These are phyloP conservation scores for Todus mexicanus DNA, from an alignment of 2,797 vertebrate species.

Conservation along the genomic window DNA sequence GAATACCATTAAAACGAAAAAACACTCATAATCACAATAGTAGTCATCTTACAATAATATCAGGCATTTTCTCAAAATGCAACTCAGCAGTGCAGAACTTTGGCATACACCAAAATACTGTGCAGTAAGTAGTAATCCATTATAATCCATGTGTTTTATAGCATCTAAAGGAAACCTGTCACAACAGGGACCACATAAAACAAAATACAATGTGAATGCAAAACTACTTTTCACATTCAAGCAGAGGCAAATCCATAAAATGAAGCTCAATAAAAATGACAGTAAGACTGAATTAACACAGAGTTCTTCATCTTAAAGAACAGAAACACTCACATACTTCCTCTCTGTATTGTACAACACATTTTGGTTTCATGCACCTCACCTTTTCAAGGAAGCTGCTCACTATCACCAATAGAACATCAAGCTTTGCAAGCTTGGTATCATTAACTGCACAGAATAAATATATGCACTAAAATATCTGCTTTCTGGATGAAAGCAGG, in stretches of 20 bases:
- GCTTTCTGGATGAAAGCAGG: background rate
- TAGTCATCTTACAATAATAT: background rate
- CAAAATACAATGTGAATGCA: constrained; percentile 1
- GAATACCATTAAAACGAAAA: background rate
- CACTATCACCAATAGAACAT: background rate
- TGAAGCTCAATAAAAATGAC: constrained; percentile 9
- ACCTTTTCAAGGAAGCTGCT: background rate
- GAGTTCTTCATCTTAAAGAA: constrained; percentile 21
- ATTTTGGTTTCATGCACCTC: constrained; percentile 32
- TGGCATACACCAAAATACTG: background rate
- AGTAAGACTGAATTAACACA: constrained; percentile 39
- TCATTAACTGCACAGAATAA: background rate
- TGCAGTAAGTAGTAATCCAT: background rate
- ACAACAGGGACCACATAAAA: background rate
- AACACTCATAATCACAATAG: background rate
- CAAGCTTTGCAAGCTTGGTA: background rate
- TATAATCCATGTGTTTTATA: background rate
- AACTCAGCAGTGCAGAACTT: background rate
- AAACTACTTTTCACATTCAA: constrained; percentile 34
- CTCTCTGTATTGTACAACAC: background rate
- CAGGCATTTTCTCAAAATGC: constrained; percentile 19
- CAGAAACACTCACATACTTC: constrained; percentile 10
- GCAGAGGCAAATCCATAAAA: constrained; percentile 19
- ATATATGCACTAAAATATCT: background rate
- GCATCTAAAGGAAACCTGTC: background rate